Base-by-base conservation (phyloP, 37 sponge, comb jelly and placozoan genomes). In the Aplysina aerophoba region DNA sequence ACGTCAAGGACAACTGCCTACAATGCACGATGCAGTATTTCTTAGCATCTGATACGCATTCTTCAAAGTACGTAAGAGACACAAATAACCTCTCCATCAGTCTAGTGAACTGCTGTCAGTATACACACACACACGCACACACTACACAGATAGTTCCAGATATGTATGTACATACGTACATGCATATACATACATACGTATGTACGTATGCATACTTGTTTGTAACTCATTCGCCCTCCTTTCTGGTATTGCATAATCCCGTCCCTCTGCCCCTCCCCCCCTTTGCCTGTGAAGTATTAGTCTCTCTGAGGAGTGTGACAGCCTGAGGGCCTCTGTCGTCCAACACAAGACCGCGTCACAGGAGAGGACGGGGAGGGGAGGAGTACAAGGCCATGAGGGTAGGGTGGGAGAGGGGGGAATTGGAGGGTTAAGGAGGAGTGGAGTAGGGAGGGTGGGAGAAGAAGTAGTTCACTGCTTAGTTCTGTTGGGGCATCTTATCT, bases 281-380 rank as follows among this genome's bases (percentile, higher is more conserved):
- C 50, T 44, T 44, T 44, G 50, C 8, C 50, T 44, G n/a, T 22
- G 17, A 33, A 75, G 78, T 75, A 24, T 75, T 19, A n/a, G 40
- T 12, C 39, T 75, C 44, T 40, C 78, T 75, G 78, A 75, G 40
- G 81, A 30, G 81, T 38, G 80, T 85, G 72, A 34, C 54, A 16
- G 55, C 82, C 78, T 67, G 87, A 86, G 36, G 82, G 87, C 20
- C 71, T 77, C 73, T 75, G 34, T 30, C 6, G 17, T 69, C 33
- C 17, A n/a, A 17, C 34, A 69, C 71, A 69, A 28, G 34, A 35
- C 33, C 17, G 1, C 2, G 27, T 35, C 30, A 4, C 31, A 30
- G 17, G 34, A 69, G 71, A 31, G 28, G 34, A 15, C 13, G 33
- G 57, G 15, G 56, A n/a, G 37, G 54, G 69, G 69, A 63, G 69